Evolutionary conservation across 1,140 invertebrate species (phyloP).

Genomic region (Leptinotarsa defecta): DNA sequence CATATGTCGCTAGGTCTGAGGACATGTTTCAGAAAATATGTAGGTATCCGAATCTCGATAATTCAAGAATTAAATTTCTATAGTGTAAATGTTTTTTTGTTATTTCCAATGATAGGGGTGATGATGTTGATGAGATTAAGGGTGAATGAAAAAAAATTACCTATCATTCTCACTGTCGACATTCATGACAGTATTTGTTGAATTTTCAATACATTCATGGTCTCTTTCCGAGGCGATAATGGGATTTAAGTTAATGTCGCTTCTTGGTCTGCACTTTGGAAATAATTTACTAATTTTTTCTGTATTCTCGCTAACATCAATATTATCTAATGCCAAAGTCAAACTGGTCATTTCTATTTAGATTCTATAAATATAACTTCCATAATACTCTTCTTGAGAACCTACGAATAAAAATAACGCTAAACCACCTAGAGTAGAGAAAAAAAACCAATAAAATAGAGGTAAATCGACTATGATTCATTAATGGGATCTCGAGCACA

Average conservation of each 20-base stretch:
- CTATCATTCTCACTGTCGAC: constrained; percentile 58
- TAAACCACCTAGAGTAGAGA: neutral
- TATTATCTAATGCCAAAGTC: constrained; percentile 58
- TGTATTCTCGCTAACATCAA: constrained; percentile 60
- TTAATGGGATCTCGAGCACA: neutral
- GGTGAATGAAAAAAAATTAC: constrained; percentile 38
- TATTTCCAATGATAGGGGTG: neutral
- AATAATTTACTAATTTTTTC: constrained; percentile 81
- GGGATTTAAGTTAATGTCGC: constrained; percentile 65
- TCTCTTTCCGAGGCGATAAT: constrained; percentile 54
- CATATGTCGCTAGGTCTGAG: neutral
- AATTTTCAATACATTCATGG: constrained; percentile 54
- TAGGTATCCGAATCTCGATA: too few relatives aligned
- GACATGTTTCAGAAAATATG: too few relatives aligned
- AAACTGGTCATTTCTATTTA: constrained; percentile 58
- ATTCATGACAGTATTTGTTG: constrained; percentile 52
- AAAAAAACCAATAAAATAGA: neutral
- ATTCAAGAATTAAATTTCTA: too few relatives aligned
- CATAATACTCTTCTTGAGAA: constrained; percentile 37
- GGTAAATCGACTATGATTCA: constrained; percentile 14
- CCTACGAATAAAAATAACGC: constrained; percentile 31
- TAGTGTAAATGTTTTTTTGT: neutral
- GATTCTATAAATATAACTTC: constrained; percentile 40
- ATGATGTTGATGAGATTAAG: neutral
- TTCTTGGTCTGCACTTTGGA: constrained; percentile 77